Conservation (phyloP, 1,140 invertebrate species). For the Epicauta chinensis region DNA sequence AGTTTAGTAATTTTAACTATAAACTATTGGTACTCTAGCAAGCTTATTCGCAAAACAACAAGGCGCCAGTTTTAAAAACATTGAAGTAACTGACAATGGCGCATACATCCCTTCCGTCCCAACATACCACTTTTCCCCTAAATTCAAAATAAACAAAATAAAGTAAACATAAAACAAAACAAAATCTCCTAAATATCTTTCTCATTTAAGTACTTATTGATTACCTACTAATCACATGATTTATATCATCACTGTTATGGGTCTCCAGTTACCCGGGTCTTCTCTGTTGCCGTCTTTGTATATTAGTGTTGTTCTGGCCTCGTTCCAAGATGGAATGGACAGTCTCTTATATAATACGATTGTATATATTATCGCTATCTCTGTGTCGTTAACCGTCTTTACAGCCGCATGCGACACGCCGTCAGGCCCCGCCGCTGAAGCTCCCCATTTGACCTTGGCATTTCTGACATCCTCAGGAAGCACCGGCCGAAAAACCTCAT, state of each 20-base stretch:
- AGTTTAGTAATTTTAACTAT: no score
- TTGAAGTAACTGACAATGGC: no score
- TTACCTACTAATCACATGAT: no score
- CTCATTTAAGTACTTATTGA: no score
- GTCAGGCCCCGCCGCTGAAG: slow-evolving; percentile 35
- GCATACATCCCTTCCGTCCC: no score
- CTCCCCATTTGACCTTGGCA: slow-evolving; percentile 16
- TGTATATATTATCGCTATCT: slow-evolving; percentile 3
- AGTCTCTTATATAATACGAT: slow-evolving; percentile 5
- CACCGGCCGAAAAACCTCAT: slow-evolving; percentile 13
- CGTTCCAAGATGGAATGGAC: neutral
- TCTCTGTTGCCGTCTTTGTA: slow-evolving; percentile 11
- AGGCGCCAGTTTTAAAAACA: no score
- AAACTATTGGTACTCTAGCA: no score
- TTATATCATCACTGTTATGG: slow-evolving; percentile 44
- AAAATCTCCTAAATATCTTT: no score
- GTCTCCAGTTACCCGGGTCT: slow-evolving; percentile 29
- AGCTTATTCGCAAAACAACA: no score
- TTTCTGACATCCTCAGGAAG: slow-evolving; percentile 1
- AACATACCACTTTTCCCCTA: no score
- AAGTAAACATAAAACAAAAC: no score
- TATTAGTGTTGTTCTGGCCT: slow-evolving; percentile 14
- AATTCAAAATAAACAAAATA: no score
- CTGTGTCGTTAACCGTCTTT: neutral
- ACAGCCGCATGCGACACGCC: neutral